A percentile compares a stretch with the other conserved stretches of the same genome.
Conservation (phyloP, 2,888 invertebrate species). For the Hedychridium roseum region DNA sequence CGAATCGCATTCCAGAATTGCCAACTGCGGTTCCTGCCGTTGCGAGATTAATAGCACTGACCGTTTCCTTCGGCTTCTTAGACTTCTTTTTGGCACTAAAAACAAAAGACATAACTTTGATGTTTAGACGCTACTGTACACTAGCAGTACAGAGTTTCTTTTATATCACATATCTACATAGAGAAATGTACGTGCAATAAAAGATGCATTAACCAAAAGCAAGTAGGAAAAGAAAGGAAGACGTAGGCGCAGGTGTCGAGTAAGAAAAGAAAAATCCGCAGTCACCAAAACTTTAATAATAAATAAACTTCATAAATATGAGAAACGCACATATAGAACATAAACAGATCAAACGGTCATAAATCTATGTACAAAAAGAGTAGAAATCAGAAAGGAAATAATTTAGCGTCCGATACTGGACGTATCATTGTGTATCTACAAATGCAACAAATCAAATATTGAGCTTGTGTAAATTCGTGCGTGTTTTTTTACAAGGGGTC, state of each 20-base stretch:
- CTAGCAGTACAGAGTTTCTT: too few relatives aligned
- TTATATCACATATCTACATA: too few relatives aligned
- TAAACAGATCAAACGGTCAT: constrained; percentile 15
- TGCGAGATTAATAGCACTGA: constrained; percentile 18
- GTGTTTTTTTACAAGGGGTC: constrained; percentile 20
- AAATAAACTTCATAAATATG: constrained; percentile 12
- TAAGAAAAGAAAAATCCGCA: constrained; percentile 31
- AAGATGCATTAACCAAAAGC: constrained; percentile 2
- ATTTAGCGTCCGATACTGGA: too few relatives aligned
- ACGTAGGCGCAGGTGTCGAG: constrained; percentile 20
- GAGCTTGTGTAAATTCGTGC: constrained; percentile 11
- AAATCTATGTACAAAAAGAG: constrained; percentile 12
- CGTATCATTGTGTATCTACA: constrained; percentile 15
- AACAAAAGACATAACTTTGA: constrained; percentile 27
- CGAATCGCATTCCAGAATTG: constrained; percentile 29
- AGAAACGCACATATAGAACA: constrained; percentile 9
- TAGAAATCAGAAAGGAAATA: constrained; percentile 3
- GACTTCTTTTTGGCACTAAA: constrained; percentile 55
- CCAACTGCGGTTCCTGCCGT: constrained; percentile 21
- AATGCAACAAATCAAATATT: constrained; percentile 21
- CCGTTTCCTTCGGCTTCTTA: constrained; percentile 48
- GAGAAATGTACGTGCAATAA: constrained; percentile 5
- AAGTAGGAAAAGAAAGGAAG: constrained; percentile 7
- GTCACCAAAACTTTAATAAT: constrained; percentile 36
- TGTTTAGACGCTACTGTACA: too few relatives aligned